A percentile compares a stretch with the other conserved stretches of the same genome.
Evolutionary conservation across 2,113 vertebrate species (phyloP).

Genomic region (Xenopus borealis): DNA sequence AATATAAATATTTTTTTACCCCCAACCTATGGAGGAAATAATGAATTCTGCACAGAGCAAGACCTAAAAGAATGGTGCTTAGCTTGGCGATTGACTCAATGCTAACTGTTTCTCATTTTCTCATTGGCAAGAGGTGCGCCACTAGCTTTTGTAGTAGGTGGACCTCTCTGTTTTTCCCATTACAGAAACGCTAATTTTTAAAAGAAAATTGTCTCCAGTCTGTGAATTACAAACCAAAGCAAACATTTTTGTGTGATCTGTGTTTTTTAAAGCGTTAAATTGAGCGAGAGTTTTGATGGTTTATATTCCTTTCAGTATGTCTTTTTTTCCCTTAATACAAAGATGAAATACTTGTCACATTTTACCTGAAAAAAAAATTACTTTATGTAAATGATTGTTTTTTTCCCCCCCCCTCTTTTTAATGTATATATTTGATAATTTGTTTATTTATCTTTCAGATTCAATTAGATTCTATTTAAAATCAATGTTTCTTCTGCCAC

Average conservation of each 20-base stretch:
- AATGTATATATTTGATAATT: slow-evolving; percentile 25
- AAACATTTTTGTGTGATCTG: slow-evolving; percentile 1
- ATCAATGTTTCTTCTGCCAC: not conserved
- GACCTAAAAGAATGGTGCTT: not conserved
- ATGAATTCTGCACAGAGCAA: no score
- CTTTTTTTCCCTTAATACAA: not conserved
- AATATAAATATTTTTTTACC: no score
- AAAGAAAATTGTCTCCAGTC: not conserved
- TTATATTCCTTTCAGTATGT: not conserved
- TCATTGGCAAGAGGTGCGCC: not conserved
- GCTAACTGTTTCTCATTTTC: no score
- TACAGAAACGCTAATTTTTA: not conserved
- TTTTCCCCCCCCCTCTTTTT: not conserved
- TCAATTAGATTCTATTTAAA: not conserved
- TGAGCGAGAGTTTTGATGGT: not conserved
- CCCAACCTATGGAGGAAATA: no score
- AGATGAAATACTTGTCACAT: slow-evolving; percentile 18
- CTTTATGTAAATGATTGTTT: slow-evolving; percentile 6
- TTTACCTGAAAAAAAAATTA: slow-evolving; percentile 17
- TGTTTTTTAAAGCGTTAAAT: not conserved
- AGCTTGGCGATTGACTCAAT: not conserved
- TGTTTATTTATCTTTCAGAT: slow-evolving; percentile 25
- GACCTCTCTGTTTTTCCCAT: not conserved
- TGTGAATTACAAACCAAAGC: slow-evolving; percentile 14
- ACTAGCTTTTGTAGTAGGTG: not conserved